phyloP scores from a whole-genome alignment of 1,140 invertebrate species.

The Drosophila ironensis region DNA sequence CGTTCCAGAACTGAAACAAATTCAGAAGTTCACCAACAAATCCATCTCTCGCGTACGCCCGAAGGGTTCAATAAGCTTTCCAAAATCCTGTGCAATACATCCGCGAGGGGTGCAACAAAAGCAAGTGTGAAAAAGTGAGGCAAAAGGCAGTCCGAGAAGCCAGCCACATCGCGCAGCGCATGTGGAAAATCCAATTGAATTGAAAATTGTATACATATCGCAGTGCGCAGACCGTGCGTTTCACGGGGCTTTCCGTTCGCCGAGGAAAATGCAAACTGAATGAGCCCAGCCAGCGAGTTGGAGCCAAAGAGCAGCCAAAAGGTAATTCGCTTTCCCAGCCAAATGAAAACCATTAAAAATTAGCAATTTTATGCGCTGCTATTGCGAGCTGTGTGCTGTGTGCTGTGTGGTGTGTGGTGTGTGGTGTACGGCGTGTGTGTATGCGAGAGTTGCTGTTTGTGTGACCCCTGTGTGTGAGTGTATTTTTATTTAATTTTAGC shows the following conservation, averaged over 20 bases:
- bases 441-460: conserved; percentile 13
- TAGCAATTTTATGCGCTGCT: conserved; percentile 25
- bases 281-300: conserved; percentile 49
- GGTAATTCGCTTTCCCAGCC: conserved; percentile 45
- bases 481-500: conserved; percentile 63
- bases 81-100: no score
- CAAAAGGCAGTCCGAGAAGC: no score
- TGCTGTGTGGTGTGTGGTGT: neutral
- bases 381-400: neutral
- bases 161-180: conserved; percentile 64
- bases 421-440: conserved; percentile 5
- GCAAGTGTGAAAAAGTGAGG: conserved; percentile 66
- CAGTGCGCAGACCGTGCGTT: conserved; percentile 21
- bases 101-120: no score
- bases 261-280: conserved; percentile 55
- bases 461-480: conserved; percentile 57
- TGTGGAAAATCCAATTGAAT: conserved; percentile 69
- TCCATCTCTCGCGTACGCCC: no score
- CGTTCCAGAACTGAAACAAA: no score
- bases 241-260: conserved; percentile 13
- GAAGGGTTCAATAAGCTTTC: no score
- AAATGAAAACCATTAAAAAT: conserved; percentile 26
- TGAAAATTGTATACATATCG: conserved; percentile 63
- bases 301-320: conserved; percentile 44
- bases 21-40: no score